Evolutionary conservation across 2,113 vertebrate species (phyloP).

Genomic region (Pedetes capensis): DNA sequence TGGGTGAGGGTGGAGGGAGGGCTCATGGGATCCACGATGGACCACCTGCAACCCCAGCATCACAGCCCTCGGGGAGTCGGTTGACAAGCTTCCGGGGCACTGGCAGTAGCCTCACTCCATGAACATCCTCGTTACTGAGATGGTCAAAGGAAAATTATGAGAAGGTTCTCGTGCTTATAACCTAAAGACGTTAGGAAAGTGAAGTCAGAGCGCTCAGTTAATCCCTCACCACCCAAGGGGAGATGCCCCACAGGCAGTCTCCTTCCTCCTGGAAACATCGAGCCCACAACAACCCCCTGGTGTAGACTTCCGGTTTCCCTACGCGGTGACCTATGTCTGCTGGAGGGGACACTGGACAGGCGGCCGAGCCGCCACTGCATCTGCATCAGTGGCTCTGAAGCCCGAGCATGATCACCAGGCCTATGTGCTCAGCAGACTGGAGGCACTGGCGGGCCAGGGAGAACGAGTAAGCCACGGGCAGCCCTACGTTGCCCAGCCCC

Average conservation of each 20-base stretch:
- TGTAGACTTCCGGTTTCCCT: not conserved
- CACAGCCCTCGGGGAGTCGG: too few relatives aligned
- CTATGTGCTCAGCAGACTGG: not conserved
- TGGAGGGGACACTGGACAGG: not conserved
- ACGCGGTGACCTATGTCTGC: not conserved
- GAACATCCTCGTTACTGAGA: slow-evolving; percentile 55
- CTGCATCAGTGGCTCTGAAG: not conserved
- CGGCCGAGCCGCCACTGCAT: not conserved
- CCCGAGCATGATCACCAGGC: not conserved
- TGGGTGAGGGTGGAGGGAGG: too few relatives aligned
- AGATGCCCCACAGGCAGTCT: slow-evolving; percentile 70
- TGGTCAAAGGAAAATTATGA: slow-evolving; percentile 72
- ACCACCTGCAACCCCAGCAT: fast-evolving
- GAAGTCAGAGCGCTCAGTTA: slow-evolving; percentile 73
- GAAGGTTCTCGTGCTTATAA: slow-evolving; percentile 52
- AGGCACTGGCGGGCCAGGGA: not conserved
- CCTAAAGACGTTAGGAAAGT: slow-evolving; percentile 77
- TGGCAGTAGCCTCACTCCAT: slow-evolving; percentile 62
- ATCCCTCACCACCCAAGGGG: slow-evolving; percentile 70
- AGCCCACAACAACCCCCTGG: slow-evolving; percentile 66
- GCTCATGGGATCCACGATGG: not conserved
- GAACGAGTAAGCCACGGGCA: not conserved
- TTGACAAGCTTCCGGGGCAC: not conserved
- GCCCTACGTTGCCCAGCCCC: not conserved
- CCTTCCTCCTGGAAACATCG: slow-evolving; percentile 63